phyloP scores from a whole-genome alignment of 2,113 vertebrate species.

The Psittacus erithacus region DNA sequence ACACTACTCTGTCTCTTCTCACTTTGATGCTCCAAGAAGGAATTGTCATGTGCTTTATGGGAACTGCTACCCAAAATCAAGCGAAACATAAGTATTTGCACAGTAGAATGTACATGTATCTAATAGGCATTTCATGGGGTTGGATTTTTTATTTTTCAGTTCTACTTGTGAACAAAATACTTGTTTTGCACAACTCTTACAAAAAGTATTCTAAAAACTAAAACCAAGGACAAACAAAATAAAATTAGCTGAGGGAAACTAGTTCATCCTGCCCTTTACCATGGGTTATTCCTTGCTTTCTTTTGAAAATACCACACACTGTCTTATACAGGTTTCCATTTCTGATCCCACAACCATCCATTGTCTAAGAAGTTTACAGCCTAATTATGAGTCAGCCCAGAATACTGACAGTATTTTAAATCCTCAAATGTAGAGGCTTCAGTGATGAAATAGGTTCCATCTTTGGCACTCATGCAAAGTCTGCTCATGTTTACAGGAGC shows the following conservation, averaged over 20 bases:
- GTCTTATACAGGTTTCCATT: neutral
- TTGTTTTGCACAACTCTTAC: neutral
- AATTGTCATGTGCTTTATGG: neutral
- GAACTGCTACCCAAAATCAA: neutral
- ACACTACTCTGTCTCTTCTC: neutral
- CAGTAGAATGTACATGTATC: neutral
- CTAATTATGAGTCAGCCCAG: neutral
- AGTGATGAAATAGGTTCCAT: neutral
- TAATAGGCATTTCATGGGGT: neutral
- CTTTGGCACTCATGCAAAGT: neutral
- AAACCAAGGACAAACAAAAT: neutral
- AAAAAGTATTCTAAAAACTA: neutral
- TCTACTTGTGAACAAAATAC: neutral
- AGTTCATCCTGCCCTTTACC: neutral
- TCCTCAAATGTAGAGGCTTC: neutral
- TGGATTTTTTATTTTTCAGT: accelerated
- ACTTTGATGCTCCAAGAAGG: neutral
- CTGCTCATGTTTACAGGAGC: neutral
- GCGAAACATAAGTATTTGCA: neutral
- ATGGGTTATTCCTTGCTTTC: neutral
- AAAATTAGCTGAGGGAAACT: neutral
- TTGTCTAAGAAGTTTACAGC: neutral
- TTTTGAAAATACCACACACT: neutral
- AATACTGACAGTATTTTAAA: neutral
- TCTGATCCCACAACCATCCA: neutral